Evolutionary conservation across 2,113 vertebrate genomes (phyloP).

Genomic region (Lycocorax pyrrhopterus): DNA sequence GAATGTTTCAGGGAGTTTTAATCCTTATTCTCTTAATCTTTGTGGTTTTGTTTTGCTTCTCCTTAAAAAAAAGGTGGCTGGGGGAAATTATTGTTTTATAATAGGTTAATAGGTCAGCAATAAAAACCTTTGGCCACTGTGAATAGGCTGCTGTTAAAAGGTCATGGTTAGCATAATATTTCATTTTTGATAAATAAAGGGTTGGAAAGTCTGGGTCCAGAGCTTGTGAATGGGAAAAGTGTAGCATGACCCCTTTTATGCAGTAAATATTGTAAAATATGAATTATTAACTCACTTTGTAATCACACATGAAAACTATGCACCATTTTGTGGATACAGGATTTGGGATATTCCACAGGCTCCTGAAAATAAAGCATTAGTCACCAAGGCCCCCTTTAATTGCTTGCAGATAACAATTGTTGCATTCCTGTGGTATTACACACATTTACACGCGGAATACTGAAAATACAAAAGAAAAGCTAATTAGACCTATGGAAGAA

Average conservation of each 20-base stretch:
- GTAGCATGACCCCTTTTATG: conserved; percentile 41
- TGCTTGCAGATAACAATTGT: not conserved
- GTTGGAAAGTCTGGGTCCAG: conserved; percentile 20
- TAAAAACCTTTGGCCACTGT: conserved; percentile 39
- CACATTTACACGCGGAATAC: not conserved
- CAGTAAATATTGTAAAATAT: conserved; percentile 32
- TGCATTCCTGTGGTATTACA: not conserved
- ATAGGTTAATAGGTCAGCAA: conserved; percentile 53
- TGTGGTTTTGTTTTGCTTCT: not conserved
- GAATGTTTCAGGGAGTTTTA: conserved; percentile 3
- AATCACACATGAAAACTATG: not conserved
- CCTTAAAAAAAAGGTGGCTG: not conserved
- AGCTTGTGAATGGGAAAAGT: conserved; percentile 27
- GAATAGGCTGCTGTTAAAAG: conserved; percentile 48
- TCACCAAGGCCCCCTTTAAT: not conserved
- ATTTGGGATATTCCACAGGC: not conserved
- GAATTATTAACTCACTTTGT: conserved; percentile 20
- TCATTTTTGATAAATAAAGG: conserved; percentile 56
- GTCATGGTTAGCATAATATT: conserved; percentile 45
- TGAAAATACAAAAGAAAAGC: not conserved
- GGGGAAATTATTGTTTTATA: conserved; percentile 56
- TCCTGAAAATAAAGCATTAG: not conserved
- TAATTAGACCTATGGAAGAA: not conserved
- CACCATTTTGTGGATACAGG: not conserved
- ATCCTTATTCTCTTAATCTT: conserved; percentile 32